Evolutionary conservation across 2,797 vertebrate species (phyloP).

Genomic region (Semotilus atromaculatus): DNA sequence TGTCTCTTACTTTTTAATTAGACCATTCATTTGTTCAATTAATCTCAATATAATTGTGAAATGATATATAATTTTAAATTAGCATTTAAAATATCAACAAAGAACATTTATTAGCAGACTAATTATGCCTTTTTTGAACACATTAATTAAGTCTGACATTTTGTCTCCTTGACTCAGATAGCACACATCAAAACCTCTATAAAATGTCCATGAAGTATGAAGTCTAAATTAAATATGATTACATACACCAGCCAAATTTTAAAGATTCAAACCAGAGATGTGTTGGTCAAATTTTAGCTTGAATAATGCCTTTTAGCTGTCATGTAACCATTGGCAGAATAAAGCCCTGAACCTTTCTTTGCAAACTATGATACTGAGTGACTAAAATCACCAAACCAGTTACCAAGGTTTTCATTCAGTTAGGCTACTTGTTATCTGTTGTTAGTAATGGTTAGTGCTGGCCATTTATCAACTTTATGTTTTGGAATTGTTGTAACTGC

Average conservation of each 20-base stretch:
- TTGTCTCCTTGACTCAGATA: background rate
- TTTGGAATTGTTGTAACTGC: background rate
- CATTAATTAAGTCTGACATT: background rate
- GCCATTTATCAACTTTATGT: background rate
- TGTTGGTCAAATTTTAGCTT: background rate
- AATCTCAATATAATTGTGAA: constrained; percentile 3
- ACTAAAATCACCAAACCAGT: background rate
- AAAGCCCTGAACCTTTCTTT: background rate
- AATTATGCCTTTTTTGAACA: background rate
- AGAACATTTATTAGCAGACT: background rate
- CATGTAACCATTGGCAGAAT: background rate
- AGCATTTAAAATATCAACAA: background rate
- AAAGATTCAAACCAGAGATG: background rate
- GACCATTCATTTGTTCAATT: background rate
- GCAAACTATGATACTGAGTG: background rate
- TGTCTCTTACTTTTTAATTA: background rate
- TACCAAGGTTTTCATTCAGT: background rate
- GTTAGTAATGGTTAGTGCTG: background rate
- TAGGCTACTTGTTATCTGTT: background rate
- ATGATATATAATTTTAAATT: background rate
- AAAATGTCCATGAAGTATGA: background rate
- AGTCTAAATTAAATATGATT: background rate
- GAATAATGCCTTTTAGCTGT: background rate
- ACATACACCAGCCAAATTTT: background rate
- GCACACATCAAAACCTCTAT: background rate